phyloP scores from a whole-genome alignment of 2,888 invertebrate species.

The Leptodirus hochenwartii region DNA sequence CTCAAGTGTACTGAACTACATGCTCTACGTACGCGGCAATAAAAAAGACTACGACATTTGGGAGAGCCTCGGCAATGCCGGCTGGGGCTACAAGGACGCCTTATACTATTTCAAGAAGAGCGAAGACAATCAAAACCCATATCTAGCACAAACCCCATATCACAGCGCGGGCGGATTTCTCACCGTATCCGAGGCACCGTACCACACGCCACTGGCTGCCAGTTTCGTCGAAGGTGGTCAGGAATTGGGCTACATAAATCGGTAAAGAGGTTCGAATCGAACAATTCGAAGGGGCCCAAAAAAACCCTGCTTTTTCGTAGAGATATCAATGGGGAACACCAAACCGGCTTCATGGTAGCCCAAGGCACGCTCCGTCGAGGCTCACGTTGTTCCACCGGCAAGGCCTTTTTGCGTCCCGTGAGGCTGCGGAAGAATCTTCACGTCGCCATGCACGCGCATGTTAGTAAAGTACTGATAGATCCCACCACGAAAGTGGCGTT shows the following conservation, averaged over 20 bases:
- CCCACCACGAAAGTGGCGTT: constrained; percentile 57
- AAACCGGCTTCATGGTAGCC: constrained; percentile 76
- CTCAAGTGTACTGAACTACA: constrained; percentile 75
- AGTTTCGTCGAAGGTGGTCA: constrained; percentile 66
- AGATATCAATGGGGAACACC: constrained; percentile 73
- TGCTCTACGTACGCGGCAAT: constrained; percentile 82
- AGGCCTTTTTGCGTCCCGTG: constrained; percentile 70
- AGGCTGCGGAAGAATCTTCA: constrained; percentile 67
- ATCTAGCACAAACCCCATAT: constrained; percentile 57
- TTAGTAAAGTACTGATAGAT: constrained; percentile 55
- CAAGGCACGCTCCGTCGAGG: constrained; percentile 64
- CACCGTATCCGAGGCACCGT: constrained; percentile 73
- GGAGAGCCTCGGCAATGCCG: constrained; percentile 72
- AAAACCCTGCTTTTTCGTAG: constrained; percentile 23
- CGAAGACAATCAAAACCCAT: constrained; percentile 78
- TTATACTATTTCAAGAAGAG: constrained; percentile 79
- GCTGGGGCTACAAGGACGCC: constrained; percentile 71
- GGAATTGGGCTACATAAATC: constrained; percentile 17
- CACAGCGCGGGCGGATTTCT: constrained; percentile 66
- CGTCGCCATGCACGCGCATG: constrained; percentile 66
- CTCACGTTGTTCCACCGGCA: constrained; percentile 72
- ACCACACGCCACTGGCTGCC: constrained; percentile 64
- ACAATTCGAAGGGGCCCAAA: background rate
- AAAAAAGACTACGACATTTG: constrained; percentile 78
- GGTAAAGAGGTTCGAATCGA: background rate